phyloP scores from a whole-genome alignment of 2,113 vertebrate genomes.

The Glaucomys volans region DNA sequence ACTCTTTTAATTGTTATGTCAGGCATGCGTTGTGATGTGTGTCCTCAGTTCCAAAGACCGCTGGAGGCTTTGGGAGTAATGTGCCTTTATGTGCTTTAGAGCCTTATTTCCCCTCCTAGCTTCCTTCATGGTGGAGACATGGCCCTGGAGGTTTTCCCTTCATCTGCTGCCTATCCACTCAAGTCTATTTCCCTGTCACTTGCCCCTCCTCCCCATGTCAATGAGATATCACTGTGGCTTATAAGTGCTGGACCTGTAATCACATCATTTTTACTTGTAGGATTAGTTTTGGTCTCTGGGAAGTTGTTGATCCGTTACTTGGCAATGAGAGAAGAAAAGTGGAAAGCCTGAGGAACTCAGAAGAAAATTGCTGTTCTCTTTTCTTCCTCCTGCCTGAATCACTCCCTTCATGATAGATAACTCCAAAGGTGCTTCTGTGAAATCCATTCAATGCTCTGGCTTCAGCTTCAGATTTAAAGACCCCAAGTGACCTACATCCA shows the following conservation, averaged over 20 bases:
- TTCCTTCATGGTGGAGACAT: neutral
- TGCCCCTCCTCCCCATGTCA: neutral
- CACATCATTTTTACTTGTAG: conserved; percentile 41
- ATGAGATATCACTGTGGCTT: neutral
- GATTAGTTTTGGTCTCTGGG: conserved; percentile 54
- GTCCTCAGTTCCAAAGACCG: neutral
- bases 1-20: neutral
- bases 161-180: neutral
- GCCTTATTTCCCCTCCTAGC: neutral
- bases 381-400: neutral
- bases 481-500: neutral
- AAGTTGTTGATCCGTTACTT: conserved; percentile 53
- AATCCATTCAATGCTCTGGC: neutral
- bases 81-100: neutral
- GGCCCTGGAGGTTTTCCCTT: neutral
- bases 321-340: conserved; percentile 54
- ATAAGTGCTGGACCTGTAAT: conserved; percentile 1
- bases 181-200: conserved; percentile 19
- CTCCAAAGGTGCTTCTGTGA: neutral
- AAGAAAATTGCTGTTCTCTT: conserved; percentile 12
- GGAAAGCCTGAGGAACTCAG: conserved; percentile 39
- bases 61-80: neutral
- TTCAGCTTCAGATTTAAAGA: neutral
- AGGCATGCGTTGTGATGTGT: neutral
- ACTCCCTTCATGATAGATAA: neutral